Conservation (phyloP, 2,113 vertebrate genomes). For the Neodon shergylaensis region DNA sequence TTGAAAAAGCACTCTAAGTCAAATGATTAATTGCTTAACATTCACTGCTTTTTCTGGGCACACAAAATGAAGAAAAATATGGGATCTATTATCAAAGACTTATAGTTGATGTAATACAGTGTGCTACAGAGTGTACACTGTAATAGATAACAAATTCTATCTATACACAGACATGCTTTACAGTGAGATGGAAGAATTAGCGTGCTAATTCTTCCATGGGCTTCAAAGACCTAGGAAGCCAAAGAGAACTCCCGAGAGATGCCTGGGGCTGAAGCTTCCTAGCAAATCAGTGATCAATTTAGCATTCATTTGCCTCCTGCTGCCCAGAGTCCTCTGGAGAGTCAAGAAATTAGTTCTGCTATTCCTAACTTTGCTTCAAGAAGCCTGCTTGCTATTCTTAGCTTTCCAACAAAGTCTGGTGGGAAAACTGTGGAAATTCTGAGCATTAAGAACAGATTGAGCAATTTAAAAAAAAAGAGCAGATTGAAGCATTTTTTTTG, state of each 20-base stretch:
- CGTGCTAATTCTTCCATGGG: slow-evolving; percentile 7
- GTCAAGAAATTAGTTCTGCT: slow-evolving; percentile 65
- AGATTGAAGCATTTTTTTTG: slow-evolving; percentile 53
- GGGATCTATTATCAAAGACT: neutral
- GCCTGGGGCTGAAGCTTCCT: neutral
- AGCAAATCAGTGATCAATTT: slow-evolving; percentile 24
- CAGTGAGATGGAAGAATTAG: neutral
- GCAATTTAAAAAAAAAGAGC: slow-evolving; percentile 45
- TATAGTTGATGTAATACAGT: slow-evolving; percentile 1
- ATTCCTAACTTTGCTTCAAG: slow-evolving; percentile 52
- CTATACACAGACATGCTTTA: neutral
- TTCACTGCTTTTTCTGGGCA: neutral
- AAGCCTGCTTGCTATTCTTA: slow-evolving; percentile 62
- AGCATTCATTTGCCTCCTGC: slow-evolving; percentile 43
- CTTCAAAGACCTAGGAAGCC: neutral
- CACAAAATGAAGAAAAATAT: neutral
- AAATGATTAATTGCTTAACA: slow-evolving; percentile 34
- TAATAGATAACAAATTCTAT: neutral
- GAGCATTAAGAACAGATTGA: slow-evolving; percentile 64
- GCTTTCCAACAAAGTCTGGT: slow-evolving; percentile 56
- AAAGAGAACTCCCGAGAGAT: slow-evolving; percentile 9
- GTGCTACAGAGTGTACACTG: neutral
- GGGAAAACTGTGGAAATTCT: slow-evolving; percentile 61
- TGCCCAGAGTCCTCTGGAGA: slow-evolving; percentile 38
- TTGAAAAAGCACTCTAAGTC: slow-evolving; percentile 33